Percentiles rank a stretch among this genome's conserved stretches.
Conservation (phyloP, 2,113 vertebrate species). For the Actenoides lindsayi region DNA sequence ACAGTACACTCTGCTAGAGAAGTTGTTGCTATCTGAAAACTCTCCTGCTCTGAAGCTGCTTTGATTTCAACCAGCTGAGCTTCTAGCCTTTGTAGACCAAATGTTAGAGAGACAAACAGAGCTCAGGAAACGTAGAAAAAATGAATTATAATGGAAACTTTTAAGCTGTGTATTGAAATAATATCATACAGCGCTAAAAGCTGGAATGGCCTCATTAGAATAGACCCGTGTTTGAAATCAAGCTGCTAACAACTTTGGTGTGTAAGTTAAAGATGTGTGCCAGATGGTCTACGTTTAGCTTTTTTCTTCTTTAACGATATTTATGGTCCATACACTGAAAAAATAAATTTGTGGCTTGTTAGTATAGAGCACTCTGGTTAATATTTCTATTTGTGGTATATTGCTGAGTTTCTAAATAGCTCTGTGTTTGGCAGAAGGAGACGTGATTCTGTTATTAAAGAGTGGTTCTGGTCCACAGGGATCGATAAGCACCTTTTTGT, state of each 20-base stretch:
- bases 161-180: not conserved
- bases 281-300: not conserved
- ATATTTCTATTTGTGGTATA: constrained; percentile 15
- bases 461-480: not conserved
- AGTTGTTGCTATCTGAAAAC: not conserved
- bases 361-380: not conserved
- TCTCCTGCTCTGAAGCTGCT: not conserved
- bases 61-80: constrained; percentile 12
- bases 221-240: not conserved
- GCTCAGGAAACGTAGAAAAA: not conserved
- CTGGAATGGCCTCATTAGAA: constrained; percentile 6
- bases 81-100: not conserved
- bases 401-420: not conserved
- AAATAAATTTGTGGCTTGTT: constrained; percentile 5
- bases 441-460: not conserved
- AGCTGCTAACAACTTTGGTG: not conserved
- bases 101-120: not conserved
- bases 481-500: not conserved
- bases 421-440: not conserved
- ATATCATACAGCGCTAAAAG: not conserved
- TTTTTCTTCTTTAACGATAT: constrained; percentile 3
- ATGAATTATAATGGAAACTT: not conserved
- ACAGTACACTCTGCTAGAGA: not conserved
- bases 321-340: constrained; percentile 4
- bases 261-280: constrained; percentile 2